phyloP scores from a whole-genome alignment of 2,797 vertebrate species.

The Oophaga sylvatica region DNA sequence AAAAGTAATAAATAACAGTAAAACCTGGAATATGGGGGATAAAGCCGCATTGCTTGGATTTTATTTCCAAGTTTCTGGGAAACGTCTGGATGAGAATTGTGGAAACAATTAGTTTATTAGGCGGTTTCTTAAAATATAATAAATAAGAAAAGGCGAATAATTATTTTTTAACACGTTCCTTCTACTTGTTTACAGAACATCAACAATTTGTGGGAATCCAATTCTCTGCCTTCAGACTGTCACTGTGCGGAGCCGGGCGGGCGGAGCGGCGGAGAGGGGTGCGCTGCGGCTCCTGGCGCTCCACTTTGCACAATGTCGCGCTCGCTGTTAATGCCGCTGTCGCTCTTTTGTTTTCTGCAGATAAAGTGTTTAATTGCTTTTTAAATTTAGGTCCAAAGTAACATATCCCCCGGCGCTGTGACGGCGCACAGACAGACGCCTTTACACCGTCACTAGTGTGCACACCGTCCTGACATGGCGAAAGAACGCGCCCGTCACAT shows the following conservation, averaged over 20 bases:
- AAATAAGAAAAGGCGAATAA: constrained; percentile 22
- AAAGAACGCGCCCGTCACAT: too few relatives aligned
- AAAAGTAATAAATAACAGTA: neutral
- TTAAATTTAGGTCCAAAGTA: constrained; percentile 42
- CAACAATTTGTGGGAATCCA: constrained; percentile 27
- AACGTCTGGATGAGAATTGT: neutral
- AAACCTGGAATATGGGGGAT: too few relatives aligned
- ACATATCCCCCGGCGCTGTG: neutral
- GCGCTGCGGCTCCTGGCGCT: neutral
- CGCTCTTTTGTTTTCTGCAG: neutral
- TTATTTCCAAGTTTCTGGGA: neutral
- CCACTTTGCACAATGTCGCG: neutral
- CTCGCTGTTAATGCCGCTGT: neutral
- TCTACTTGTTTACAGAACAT: constrained; percentile 27
- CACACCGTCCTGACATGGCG: neutral
- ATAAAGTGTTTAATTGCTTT: constrained; percentile 54
- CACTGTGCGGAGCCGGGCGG: neutral
- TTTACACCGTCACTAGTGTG: neutral
- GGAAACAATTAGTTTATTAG: constrained; percentile 23
- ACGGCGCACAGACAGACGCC: neutral
- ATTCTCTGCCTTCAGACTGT: constrained; percentile 4
- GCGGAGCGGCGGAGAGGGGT: neutral
- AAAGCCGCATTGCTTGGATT: neutral
- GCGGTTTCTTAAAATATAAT: neutral
- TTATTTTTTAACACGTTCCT: constrained; percentile 27